phyloP scores from a whole-genome alignment of 2,888 invertebrate species.

The Plebejus anna region DNA sequence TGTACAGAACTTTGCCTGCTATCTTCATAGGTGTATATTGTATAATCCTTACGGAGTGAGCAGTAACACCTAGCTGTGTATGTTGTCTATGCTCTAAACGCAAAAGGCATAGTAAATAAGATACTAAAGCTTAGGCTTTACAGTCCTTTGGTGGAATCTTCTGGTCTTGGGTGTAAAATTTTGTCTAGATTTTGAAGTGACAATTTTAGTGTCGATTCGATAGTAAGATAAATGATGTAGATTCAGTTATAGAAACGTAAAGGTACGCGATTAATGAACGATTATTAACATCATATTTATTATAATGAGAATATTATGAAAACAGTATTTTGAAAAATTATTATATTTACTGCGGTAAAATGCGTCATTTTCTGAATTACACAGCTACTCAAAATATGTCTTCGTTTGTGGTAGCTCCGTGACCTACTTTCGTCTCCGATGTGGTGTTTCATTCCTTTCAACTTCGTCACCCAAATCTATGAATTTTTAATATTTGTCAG shows the following conservation, averaged over 20 bases:
- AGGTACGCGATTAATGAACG: no score
- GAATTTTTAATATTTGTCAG: conserved; percentile 20
- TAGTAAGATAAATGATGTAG: not conserved
- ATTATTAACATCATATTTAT: not conserved
- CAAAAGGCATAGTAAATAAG: not conserved
- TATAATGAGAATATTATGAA: not conserved
- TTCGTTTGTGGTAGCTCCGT: conserved; percentile 18
- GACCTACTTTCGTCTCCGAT: conserved; percentile 27
- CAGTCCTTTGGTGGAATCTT: not conserved
- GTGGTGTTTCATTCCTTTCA: conserved; percentile 26
- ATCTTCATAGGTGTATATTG: not conserved
- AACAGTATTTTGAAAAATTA: not conserved
- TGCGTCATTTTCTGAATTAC: not conserved
- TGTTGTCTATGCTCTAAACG: not conserved
- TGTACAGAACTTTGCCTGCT: not conserved
- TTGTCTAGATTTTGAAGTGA: not conserved
- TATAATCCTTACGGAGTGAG: not conserved
- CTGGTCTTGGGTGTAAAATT: not conserved
- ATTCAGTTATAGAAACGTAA: no score
- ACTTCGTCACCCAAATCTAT: conserved; percentile 4
- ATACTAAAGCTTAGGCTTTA: not conserved
- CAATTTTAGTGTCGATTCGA: not conserved
- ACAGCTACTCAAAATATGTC: conserved; percentile 12
- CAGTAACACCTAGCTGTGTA: not conserved
- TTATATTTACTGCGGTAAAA: not conserved